phyloP scores from a whole-genome alignment of 2,888 invertebrate genomes.

The Trissonchulus sp. region DNA sequence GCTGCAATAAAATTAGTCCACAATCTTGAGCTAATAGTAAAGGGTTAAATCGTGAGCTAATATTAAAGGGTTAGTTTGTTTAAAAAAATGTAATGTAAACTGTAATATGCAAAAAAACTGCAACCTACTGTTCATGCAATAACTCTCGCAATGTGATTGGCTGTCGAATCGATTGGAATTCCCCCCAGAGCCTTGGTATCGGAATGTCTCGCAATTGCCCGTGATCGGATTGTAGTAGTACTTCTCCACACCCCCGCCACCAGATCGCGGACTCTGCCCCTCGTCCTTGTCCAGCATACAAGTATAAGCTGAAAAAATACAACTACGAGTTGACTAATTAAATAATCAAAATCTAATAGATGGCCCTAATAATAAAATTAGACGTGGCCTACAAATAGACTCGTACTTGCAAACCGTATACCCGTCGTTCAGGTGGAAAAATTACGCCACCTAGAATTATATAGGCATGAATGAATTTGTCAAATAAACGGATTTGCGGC shows the following conservation, averaged over 20 bases:
- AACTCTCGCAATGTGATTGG: slow-evolving; percentile 14
- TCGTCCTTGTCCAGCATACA: slow-evolving; percentile 1
- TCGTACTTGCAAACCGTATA: too few species aligned
- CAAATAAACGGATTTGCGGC: too few species aligned
- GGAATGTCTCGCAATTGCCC: not conserved
- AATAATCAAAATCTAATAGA: too few species aligned
- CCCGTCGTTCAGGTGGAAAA: too few species aligned
- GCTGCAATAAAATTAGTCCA: too few species aligned
- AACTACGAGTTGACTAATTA: too few species aligned
- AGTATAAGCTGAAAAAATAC: not conserved
- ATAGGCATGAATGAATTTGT: too few species aligned
- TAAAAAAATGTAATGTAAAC: not conserved
- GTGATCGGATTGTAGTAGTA: slow-evolving; percentile 15
- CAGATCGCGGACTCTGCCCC: not conserved
- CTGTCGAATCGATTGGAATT: slow-evolving; percentile 14
- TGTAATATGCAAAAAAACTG: not conserved
- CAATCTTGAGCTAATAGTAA: too few species aligned
- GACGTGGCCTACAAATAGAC: too few species aligned
- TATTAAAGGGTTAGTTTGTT: not conserved
- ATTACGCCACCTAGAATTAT: too few species aligned
- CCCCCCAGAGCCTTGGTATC: slow-evolving; percentile 1
- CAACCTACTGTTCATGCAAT: slow-evolving; percentile 32
- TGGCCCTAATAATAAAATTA: too few species aligned
- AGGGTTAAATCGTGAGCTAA: not conserved
- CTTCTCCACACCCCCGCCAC: not conserved